A percentile compares a stretch with the other conserved stretches of the same genome.
phyloP scores from a whole-genome alignment of 2,797 vertebrate species.

The Spea hammondii region DNA sequence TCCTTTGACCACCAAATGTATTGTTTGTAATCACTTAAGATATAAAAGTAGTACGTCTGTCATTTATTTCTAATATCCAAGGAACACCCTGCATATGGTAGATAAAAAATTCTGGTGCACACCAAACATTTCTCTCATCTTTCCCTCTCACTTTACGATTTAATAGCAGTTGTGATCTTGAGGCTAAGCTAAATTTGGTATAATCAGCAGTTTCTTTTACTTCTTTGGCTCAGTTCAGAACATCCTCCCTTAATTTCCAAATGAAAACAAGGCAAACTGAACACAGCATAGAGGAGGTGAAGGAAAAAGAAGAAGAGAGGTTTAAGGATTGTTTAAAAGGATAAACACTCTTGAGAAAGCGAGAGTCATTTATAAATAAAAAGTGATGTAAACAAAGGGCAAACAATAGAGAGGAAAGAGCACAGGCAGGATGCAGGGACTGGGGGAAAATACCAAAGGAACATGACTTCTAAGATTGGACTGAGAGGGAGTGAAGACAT shows the following conservation, averaged over 20 bases:
- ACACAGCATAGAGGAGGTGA: not conserved
- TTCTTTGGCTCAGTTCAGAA: conserved; percentile 30
- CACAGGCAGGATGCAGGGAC: not conserved
- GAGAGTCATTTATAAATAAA: not conserved
- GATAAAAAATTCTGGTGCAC: conserved; percentile 13
- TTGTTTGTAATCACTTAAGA: not conserved
- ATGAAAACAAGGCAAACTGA: not conserved
- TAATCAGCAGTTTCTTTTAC: conserved; percentile 46
- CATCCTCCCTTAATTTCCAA: conserved; percentile 35
- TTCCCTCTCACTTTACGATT: conserved; percentile 26
- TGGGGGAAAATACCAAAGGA: not conserved
- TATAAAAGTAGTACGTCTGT: not conserved
- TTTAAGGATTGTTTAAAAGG: not conserved
- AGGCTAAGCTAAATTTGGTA: conserved; percentile 36
- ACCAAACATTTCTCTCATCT: conserved; percentile 31
- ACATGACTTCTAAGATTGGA: not conserved
- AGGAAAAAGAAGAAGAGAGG: not conserved
- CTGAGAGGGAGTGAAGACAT: not conserved
- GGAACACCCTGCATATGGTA: no score
- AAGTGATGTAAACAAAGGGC: conserved; percentile 2
- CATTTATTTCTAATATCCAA: not conserved
- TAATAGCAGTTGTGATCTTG: conserved; percentile 35
- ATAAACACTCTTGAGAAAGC: not conserved
- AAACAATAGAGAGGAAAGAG: not conserved
- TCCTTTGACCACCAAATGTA: not conserved